Percentiles rank a stretch among this genome's conserved stretches.
These are phyloP conservation scores for Bombus turneri DNA, from an alignment of 1,140 invertebrate species.

Conservation along the genomic window DNA sequence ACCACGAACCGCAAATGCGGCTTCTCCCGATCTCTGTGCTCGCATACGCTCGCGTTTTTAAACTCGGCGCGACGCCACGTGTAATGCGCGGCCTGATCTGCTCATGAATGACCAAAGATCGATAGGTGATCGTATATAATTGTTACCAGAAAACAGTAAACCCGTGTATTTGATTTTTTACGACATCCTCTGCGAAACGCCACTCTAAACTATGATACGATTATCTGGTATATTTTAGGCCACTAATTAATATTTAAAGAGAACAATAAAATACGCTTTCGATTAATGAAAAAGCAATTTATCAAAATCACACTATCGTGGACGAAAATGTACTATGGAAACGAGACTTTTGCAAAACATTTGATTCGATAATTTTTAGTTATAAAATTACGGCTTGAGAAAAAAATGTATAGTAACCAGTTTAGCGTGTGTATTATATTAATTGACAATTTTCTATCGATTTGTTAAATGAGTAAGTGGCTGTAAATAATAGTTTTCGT, in stretches of 20 bases:
- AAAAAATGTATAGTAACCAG: neutral
- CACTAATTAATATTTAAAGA: neutral
- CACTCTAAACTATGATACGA: neutral
- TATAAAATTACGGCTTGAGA: neutral
- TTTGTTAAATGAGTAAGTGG: neutral
- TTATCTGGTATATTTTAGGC: neutral
- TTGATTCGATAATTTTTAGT: too few species aligned
- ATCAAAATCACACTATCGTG: neutral
- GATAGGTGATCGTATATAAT: slow-evolving; percentile 5
- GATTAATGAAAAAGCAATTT: neutral
- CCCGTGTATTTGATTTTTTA: neutral
- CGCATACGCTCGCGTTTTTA: slow-evolving; percentile 12
- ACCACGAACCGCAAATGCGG: slow-evolving; percentile 27
- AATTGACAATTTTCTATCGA: too few species aligned
- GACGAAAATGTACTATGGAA: neutral
- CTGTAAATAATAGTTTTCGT: neutral
- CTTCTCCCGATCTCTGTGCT: neutral
- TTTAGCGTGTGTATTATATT: neutral
- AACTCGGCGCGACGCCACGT: too few species aligned
- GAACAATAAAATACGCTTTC: neutral
- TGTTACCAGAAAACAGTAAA: slow-evolving; percentile 15
- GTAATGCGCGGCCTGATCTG: slow-evolving; percentile 1
- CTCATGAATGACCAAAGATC: slow-evolving; percentile 4
- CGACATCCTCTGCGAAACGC: neutral
- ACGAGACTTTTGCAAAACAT: too few species aligned